These are phyloP conservation scores for Strix aluco DNA, from an alignment of 2,113 vertebrate species.

Conservation along the genomic window DNA sequence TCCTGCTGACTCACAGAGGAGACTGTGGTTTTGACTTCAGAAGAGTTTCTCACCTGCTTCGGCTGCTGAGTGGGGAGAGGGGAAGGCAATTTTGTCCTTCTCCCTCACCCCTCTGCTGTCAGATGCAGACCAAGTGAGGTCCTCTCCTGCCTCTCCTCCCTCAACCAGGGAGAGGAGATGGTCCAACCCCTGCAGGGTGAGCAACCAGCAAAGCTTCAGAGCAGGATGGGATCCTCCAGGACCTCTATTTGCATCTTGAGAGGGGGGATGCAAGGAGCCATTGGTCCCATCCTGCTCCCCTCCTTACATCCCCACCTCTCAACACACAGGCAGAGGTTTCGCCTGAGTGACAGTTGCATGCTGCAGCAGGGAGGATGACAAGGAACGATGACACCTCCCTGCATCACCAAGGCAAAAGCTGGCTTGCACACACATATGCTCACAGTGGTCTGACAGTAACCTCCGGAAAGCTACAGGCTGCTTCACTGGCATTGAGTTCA, in stretches of 20 bases:
- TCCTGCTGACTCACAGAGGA: background rate
- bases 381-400: background rate
- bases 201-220: background rate
- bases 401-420: background rate
- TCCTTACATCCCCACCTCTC: background rate
- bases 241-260: background rate
- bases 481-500: background rate
- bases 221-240: background rate
- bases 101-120: background rate
- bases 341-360: rapidly evolving
- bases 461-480: background rate
- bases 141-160: background rate
- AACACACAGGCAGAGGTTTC: background rate
- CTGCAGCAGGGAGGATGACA: background rate
- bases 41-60: background rate
- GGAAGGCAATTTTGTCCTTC: background rate
- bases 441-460: rapidly evolving
- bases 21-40: background rate
- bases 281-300: background rate
- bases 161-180: background rate
- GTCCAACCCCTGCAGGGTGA: background rate
- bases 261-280: background rate
- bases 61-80: background rate
- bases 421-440: rapidly evolving
- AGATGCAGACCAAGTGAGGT: background rate